phyloP scores from a whole-genome alignment of 2,113 vertebrate genomes.

The Leucopsar rothschildi region DNA sequence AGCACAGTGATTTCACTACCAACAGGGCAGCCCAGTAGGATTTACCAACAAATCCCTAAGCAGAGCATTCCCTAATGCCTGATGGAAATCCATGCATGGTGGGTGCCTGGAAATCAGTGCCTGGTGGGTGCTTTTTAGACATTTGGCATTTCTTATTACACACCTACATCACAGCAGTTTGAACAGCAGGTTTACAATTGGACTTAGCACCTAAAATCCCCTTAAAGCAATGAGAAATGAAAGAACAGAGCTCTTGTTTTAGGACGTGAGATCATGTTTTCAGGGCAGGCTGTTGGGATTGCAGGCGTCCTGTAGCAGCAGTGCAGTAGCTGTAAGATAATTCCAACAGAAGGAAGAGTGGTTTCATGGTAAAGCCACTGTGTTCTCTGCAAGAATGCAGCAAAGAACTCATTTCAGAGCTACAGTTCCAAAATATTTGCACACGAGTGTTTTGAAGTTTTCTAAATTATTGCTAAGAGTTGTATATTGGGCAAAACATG shows the following conservation, averaged over 20 bases:
- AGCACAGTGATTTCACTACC: neutral
- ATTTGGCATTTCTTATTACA: neutral
- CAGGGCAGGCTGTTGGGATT: neutral
- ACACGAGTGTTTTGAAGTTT: constrained; percentile 17
- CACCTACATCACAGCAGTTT: neutral
- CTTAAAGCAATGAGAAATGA: neutral
- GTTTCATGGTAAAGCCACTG: neutral
- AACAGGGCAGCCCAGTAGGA: neutral
- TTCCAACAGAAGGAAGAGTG: neutral
- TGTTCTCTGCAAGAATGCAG: neutral
- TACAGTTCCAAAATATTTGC: constrained; percentile 1
- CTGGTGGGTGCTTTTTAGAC: neutral
- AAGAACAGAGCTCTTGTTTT: neutral
- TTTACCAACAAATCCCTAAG: neutral
- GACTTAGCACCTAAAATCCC: neutral
- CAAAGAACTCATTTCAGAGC: constrained; percentile 6
- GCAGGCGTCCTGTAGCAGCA: neutral
- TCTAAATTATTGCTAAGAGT: constrained; percentile 41
- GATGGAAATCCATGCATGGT: neutral
- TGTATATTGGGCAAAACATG: constrained; percentile 14
- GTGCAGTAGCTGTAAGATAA: neutral
- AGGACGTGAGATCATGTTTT: neutral
- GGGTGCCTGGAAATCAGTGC: neutral
- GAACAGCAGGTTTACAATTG: neutral
- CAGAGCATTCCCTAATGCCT: neutral